Evolutionary conservation across 2,113 vertebrate species (phyloP), one percentile per base, ranked within the genome.

Genomic region (Pimephales promelas): DNA sequence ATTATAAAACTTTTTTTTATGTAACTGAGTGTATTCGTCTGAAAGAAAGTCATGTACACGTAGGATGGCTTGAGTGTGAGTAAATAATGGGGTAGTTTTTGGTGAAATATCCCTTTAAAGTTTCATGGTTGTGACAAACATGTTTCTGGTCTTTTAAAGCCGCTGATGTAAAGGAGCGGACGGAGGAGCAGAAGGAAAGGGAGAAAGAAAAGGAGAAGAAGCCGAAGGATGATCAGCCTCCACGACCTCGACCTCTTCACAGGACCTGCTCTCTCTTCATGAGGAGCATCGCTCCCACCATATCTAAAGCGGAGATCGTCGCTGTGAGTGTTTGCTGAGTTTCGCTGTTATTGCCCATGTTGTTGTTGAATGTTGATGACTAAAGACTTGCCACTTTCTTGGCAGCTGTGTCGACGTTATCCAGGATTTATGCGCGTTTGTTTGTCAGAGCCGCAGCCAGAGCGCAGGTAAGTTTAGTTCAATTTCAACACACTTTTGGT

Each of bases 231-330:
- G 96, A 96, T 16, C 88, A 86, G 61, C 87, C 92, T 8, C 95
- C 94, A 24, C 94, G 95, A 76, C 97, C 97, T 0, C 94, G 96
- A 2, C 95, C 97, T 0, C 92, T 97, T 16, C 96, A 98, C 89
- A 95, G 94, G 90, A 97, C 97, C 10, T 97, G 94, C 84, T 97
- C 96, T 1, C 93, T 97, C 79, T 98, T 98, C 87, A 96, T 98
- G 95, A 94, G 96, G 82, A 97, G 95, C 89, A 97, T 98, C 0
- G 96, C 97, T 1, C 97, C 97, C 18, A 93, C 95, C 74, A 98
- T 97, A 83, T 96, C 96, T 26, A 95, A 95, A 87, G 96, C 96
- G 0, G 97, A 97, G 90, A 97, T 98, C 40, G 92, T 97, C 5
- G 94, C 96, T 86, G 97, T 98, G 87, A 96, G 96, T 94, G 1